Base-by-base conservation (phyloP, 2,113 vertebrate species). In the Promerops cafer region DNA sequence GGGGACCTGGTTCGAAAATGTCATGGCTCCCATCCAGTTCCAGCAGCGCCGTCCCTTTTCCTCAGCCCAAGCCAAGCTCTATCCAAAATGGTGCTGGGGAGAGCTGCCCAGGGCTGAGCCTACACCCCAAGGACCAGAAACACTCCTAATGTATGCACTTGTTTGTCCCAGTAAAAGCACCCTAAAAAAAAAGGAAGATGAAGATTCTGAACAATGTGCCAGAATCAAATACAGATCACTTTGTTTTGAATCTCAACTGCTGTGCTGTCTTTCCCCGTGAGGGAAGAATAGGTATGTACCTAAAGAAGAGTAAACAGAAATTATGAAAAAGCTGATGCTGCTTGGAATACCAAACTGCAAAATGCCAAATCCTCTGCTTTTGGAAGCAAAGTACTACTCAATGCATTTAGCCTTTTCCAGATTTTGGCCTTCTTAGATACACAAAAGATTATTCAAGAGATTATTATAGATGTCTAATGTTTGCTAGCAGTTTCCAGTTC, bases 401-500 rank as follows among this genome's bases (percentile, higher is more conserved):
- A 15, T 28, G 8, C 11, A 45, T 59, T 78, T 27, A 54, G 33
- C 27, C 44, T 78, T 83, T 80, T 84, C 47, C 40, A 89, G 61
- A 50, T 45, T 66, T 30, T 52, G 27, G 42, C 27, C 52, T 81
- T 66, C 57, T 84, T 50, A 75, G 39, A 87, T 17, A 82, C 11
- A 61, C 39, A 71, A 60, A 80, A 81, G 33, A 81, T 70, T 50
- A 86, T 44, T 77, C 64, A 80, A 69, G 66, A 85, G 57, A 76
- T 56, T 88, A 92, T 56, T 85, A 79, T 0, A 70, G 47, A 61
- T 35, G 3, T 60, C 44, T 79, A 49, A 87, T 26, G 42, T 87
- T 78, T 81, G 60, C 57, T 52, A 78, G 56, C 33, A 44, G 33
- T 70, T 95, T 74, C 77, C 80, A 94, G 50, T 39, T 49, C 56